A percentile compares a stretch with the other conserved stretches of the same genome.
Conservation (phyloP, 2,888 invertebrate species). For the Caenorhabditis sp. region DNA sequence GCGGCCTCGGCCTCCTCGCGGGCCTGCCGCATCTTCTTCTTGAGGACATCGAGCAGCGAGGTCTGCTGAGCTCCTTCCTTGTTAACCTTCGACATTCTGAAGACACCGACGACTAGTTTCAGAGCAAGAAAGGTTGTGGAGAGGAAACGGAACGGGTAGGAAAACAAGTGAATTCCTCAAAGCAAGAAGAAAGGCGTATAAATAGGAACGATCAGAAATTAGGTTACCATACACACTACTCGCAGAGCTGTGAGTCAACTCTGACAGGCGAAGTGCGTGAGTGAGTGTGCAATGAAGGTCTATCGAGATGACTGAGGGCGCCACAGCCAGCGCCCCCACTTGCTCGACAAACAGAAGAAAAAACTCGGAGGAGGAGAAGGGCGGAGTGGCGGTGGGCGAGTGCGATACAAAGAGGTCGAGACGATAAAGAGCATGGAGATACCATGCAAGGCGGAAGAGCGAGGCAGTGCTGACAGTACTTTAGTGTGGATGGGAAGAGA, state of each 20-base stretch:
- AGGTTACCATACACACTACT: too few species aligned
- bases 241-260: not conserved
- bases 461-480: constrained; percentile 33
- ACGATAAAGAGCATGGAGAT: constrained; percentile 29
- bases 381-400: constrained; percentile 5
- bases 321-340: constrained; percentile 19
- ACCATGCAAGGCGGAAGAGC: constrained; percentile 10
- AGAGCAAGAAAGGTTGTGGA: not conserved
- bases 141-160: not conserved
- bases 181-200: not conserved
- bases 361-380: constrained; percentile 20
- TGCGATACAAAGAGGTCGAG: constrained; percentile 13
- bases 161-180: not conserved
- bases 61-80: constrained; percentile 79
- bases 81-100: constrained; percentile 76
- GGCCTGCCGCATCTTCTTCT: constrained; percentile 99
- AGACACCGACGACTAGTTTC: constrained; percentile 1
- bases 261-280: not conserved
- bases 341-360: constrained; percentile 43
- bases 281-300: constrained; percentile 36
- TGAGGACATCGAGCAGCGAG: constrained; percentile 91
- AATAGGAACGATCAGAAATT: not conserved
- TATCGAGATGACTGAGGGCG: constrained; percentile 38
- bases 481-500: constrained; percentile 32
- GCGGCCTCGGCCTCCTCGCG: constrained; percentile 99